phyloP scores from a whole-genome alignment of 2,797 vertebrate genomes.

The Schizothorax lantsangensis region DNA sequence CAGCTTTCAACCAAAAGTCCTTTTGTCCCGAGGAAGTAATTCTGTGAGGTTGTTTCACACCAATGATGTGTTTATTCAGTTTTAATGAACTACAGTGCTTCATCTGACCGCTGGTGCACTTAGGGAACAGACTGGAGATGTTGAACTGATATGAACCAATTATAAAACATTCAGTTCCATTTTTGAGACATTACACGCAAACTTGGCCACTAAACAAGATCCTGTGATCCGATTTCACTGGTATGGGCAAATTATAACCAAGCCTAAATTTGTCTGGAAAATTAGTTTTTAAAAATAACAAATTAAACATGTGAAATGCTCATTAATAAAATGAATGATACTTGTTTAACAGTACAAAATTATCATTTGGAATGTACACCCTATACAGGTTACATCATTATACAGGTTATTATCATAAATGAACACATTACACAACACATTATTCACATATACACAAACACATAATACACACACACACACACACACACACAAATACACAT shows the following conservation, averaged over 20 bases:
- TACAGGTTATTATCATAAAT: background rate
- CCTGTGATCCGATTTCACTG: background rate
- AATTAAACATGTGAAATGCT: background rate
- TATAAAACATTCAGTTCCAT: conserved; percentile 1
- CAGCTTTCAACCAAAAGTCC: background rate
- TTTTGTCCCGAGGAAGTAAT: conserved; percentile 21
- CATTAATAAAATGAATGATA: background rate
- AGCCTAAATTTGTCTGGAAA: background rate
- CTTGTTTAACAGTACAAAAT: background rate
- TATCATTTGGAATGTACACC: background rate
- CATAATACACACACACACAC: too few species aligned
- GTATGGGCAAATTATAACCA: background rate
- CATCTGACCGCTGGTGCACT: conserved; percentile 16
- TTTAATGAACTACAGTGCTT: conserved; percentile 32
- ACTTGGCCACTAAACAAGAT: background rate
- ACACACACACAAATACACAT: too few species aligned
- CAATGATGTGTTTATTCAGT: conserved; percentile 35
- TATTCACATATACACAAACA: too few species aligned
- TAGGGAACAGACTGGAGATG: background rate
- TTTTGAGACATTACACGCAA: background rate
- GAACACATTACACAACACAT: too few species aligned
- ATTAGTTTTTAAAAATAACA: background rate
- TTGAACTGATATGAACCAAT: background rate
- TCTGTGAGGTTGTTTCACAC: conserved; percentile 32
- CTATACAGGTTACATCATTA: background rate